phyloP scores from a whole-genome alignment of 2,888 invertebrate genomes.

The Xestobium rufovillosum region DNA sequence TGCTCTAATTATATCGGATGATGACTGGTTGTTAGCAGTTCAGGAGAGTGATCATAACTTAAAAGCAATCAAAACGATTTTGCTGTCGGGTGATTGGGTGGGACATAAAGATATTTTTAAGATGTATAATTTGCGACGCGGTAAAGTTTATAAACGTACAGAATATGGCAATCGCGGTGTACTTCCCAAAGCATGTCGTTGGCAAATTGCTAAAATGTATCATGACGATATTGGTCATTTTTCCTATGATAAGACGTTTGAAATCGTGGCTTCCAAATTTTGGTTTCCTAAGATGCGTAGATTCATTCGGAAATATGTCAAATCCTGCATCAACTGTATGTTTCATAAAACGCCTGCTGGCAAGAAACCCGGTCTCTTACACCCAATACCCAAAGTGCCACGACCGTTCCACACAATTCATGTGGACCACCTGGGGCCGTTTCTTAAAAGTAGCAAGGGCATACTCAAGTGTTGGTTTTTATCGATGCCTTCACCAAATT shows the following conservation, averaged over 20 bases:
- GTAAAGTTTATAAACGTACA: too few species aligned
- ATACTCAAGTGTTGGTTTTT: too few species aligned
- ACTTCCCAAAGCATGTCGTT: slow-evolving; percentile 2
- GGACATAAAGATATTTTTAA: too few species aligned
- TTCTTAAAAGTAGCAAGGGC: slow-evolving; percentile 16
- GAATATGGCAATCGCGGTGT: slow-evolving; percentile 4
- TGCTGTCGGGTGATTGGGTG: too few species aligned
- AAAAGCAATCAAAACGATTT: background rate
- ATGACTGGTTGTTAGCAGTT: slow-evolving; percentile 17
- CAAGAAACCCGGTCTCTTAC: slow-evolving; percentile 18
- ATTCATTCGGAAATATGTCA: slow-evolving; percentile 19
- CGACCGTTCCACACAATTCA: slow-evolving; percentile 20
- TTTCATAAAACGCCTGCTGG: slow-evolving; percentile 19
- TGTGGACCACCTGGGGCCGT: slow-evolving; percentile 20
- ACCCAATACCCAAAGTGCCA: slow-evolving; percentile 15
- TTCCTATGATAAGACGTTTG: slow-evolving; percentile 13
- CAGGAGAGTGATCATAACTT: slow-evolving; percentile 10
- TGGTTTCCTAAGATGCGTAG: slow-evolving; percentile 20
- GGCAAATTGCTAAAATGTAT: slow-evolving; percentile 7
- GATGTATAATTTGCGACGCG: too few species aligned
- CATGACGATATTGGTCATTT: slow-evolving; percentile 20
- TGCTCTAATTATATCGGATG: slow-evolving; percentile 10
- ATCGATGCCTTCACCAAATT: too few species aligned
- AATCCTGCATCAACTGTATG: slow-evolving; percentile 18
- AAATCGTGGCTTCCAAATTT: slow-evolving; percentile 11